Base-by-base conservation (phyloP, 2,888 invertebrate species). In the Drosophila kanekoi region DNA sequence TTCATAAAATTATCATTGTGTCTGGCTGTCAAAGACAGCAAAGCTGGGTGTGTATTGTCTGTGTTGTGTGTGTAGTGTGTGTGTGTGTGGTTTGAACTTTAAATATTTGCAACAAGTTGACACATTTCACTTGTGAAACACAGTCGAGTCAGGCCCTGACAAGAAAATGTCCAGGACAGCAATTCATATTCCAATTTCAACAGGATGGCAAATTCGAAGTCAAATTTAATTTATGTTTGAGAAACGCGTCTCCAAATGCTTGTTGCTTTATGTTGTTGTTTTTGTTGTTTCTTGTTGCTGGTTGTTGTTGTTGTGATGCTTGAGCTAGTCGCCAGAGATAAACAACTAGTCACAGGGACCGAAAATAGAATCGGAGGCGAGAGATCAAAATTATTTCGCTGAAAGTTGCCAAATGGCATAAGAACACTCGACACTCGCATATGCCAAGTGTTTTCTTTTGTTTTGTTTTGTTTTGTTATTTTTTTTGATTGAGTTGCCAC, bases 321-420 rank as follows among this genome's bases (percentile, higher is more conserved):
- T 58, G 37, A 53, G 52, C 51, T 54, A 54, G 37, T 51, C 53
- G 52, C n/a, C 53, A 63, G 52, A 52, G 64, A 59, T 62, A 76
- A 76, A 72, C 77, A 76, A 76, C 72, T 61, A 76, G 77, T 76
- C 76, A 76, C 57, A 59, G 38, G 16, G 8, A n/a, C 43, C 63
- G 4, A 52, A 69, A 77, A 77, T 77, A 73, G 73, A 54, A 48
- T 13, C 48, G 33, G 33, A 49, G 43, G 28, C 38, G 60, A 53
- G 33, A 20, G 37, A 20, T 23, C 44, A 45, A 47, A 47, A 59
- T 18, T 13, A 18, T 32, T 18, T 47, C 23, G 32, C 14, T 18
- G 5, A 62, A 47, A 33, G 33, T 41, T 62, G 61, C 47, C 64
- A 61, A 62, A 53, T 48, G 23, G 28, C 40, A 41, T 5, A 23